A percentile compares a stretch with the other conserved stretches of the same genome.
Conservation (phyloP, 1,140 invertebrate species). For the Drosophila pectinifera region DNA sequence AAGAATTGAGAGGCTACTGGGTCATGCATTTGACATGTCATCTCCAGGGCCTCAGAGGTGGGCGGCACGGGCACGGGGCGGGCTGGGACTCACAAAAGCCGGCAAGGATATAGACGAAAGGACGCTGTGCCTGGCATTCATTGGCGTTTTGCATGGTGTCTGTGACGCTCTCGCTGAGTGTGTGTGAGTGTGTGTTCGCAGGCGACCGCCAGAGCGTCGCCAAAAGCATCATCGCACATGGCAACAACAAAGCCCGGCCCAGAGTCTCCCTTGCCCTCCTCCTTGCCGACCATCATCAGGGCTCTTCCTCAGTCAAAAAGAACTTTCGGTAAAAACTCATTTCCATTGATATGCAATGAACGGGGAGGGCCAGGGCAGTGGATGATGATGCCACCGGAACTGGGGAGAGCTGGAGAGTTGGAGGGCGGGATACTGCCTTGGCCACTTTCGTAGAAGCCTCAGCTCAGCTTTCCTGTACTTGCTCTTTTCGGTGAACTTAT, state of each 20-base stretch:
- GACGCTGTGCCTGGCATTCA: constrained; percentile 66
- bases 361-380: not conserved
- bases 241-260: constrained; percentile 32
- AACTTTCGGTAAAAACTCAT: constrained; percentile 69
- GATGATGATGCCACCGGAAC: not conserved
- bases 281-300: not conserved
- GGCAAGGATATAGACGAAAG: constrained; percentile 16
- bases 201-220: constrained; percentile 72
- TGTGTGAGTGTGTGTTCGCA: constrained; percentile 23
- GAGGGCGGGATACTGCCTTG: not conserved
- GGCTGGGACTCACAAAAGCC: constrained; percentile 49
- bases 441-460: not conserved
- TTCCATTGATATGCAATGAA: constrained; percentile 79
- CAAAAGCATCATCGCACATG: constrained; percentile 69
- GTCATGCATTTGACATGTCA: constrained; percentile 75
- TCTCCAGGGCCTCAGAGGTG: constrained; percentile 32
- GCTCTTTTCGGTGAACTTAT: not conserved
- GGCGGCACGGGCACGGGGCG: not conserved
- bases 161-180: constrained; percentile 13
- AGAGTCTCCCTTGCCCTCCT: not conserved
- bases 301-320: constrained; percentile 19
- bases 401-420: not conserved
- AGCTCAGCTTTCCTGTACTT: not conserved
- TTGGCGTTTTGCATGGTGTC: constrained; percentile 44
- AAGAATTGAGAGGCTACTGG: constrained; percentile 55